A percentile compares a stretch with the other conserved stretches of the same genome.
Evolutionary conservation across 2,113 vertebrate species (phyloP).

Genomic region (Sebastes fasciatus): DNA sequence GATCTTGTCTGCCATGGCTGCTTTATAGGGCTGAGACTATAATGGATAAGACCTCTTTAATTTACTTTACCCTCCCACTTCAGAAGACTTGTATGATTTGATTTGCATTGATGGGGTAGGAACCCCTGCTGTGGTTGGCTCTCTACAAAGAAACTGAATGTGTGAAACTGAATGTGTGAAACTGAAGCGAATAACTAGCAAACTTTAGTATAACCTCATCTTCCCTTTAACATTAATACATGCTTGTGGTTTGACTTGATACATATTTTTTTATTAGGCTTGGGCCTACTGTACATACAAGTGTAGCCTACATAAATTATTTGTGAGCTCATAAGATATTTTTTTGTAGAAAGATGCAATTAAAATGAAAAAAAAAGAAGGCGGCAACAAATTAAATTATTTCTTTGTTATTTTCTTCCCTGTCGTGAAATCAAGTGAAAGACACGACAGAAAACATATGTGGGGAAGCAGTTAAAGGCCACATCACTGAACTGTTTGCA

Average conservation of each 20-base stretch:
- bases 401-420: background rate
- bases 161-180: conserved; percentile 9
- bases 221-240: background rate
- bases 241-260: conserved; percentile 11
- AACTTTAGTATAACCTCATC: background rate
- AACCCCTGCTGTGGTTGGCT: background rate
- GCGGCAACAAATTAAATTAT: background rate
- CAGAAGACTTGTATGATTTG: conserved; percentile 7
- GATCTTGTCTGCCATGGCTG: conserved; percentile 21
- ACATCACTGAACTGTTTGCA: conserved; percentile 57
- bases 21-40: background rate
- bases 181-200: background rate
- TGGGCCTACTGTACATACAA: background rate
- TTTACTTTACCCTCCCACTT: background rate
- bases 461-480: conserved; percentile 23
- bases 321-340: background rate
- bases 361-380: background rate
- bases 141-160: conserved; percentile 2
- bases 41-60: conserved; percentile 15
- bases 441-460: background rate
- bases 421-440: conserved; percentile 9
- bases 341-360: background rate
- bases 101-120: background rate
- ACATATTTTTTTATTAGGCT: background rate
- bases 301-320: background rate